Conservation (phyloP, 2,888 invertebrate genomes). For the Cantharis rufa region DNA sequence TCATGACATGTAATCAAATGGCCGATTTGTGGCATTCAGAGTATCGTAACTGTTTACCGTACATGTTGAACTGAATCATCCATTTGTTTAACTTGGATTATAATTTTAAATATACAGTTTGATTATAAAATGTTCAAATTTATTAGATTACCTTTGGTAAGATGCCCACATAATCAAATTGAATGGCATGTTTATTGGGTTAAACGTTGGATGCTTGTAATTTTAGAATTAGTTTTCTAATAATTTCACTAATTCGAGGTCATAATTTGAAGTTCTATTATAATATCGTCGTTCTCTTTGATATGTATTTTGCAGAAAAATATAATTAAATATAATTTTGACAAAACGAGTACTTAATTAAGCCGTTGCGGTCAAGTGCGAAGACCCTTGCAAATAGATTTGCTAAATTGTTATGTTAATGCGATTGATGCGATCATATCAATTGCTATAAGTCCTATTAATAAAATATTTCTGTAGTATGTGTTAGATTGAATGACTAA, state of each 20-base stretch:
- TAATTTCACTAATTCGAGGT: background rate
- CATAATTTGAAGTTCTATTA: background rate
- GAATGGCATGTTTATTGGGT: background rate
- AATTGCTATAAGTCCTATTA: background rate
- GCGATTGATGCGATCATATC: conserved; percentile 1
- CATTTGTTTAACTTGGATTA: background rate
- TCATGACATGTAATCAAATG: conserved; percentile 19
- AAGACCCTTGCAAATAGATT: conserved; percentile 1
- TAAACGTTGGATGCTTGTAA: background rate
- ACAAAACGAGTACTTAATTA: background rate
- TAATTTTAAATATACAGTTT: background rate
- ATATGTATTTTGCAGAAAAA: background rate
- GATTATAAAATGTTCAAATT: background rate
- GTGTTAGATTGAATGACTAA: conserved; percentile 1
- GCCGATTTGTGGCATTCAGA: conserved; percentile 19
- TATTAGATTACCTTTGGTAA: background rate
- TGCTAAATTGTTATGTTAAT: background rate
- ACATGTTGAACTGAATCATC: conserved; percentile 1
- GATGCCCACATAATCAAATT: background rate
- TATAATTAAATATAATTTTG: background rate
- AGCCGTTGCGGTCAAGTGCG: background rate
- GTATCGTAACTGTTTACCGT: conserved; percentile 18
- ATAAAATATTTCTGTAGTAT: background rate
- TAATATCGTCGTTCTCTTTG: background rate
- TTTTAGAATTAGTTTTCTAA: background rate